Percentiles rank a stretch among this genome's conserved stretches.
phyloP scores from a whole-genome alignment of 2,888 invertebrate species.

The Patella depressa region DNA sequence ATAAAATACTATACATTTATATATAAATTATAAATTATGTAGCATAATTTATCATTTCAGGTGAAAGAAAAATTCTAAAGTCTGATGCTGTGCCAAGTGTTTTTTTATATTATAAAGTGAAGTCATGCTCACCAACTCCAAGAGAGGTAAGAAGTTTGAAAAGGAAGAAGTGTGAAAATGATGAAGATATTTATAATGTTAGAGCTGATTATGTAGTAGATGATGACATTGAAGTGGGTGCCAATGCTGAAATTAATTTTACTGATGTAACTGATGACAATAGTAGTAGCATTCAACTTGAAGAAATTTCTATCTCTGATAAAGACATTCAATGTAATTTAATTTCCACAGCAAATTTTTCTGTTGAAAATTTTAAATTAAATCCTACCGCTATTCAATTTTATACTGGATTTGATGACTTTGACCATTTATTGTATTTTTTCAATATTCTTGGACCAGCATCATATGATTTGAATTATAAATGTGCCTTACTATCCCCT shows the following conservation, averaged over 20 bases:
- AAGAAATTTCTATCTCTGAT: background rate
- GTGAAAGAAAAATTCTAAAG: background rate
- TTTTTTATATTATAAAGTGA: background rate
- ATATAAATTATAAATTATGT: background rate
- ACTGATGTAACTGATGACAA: too few relatives aligned
- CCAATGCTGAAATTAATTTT: too few relatives aligned
- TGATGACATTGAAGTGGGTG: too few relatives aligned
- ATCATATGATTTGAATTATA: constrained; percentile 12
- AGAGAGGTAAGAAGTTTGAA: too few relatives aligned
- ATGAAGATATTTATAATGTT: too few relatives aligned
- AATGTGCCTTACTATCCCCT: background rate
- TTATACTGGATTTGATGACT: constrained; percentile 14
- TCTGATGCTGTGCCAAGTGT: background rate
- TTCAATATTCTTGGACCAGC: constrained; percentile 17
- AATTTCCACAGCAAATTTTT: background rate
- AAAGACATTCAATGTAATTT: background rate
- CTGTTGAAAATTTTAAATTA: background rate
- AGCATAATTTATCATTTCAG: background rate
- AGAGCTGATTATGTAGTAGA: too few relatives aligned
- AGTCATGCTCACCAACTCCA: too few relatives aligned
- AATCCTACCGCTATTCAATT: constrained; percentile 6
- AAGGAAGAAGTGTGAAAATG: too few relatives aligned
- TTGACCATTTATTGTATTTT: constrained; percentile 12
- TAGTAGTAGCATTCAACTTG: too few relatives aligned
- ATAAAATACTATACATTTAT: too few relatives aligned